Evolutionary conservation across 2,797 vertebrate genomes (phyloP).

Genomic region (Aeoliscus strigatus): DNA sequence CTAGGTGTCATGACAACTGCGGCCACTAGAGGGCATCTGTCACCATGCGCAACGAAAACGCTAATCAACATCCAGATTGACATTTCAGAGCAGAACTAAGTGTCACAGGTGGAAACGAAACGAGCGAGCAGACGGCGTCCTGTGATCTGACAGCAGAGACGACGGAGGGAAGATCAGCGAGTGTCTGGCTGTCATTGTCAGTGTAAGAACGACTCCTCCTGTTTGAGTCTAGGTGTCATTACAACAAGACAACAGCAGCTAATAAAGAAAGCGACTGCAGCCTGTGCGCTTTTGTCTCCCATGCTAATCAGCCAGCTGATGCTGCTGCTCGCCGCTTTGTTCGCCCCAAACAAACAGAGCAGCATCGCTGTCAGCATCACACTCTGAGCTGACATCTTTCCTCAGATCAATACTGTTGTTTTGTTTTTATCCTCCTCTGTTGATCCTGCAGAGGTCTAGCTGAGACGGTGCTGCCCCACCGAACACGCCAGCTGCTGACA

Average conservation of each 20-base stretch:
- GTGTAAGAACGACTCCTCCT: slow-evolving; percentile 39
- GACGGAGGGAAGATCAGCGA: too few species aligned
- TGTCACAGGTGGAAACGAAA: too few species aligned
- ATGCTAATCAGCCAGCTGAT: slow-evolving; percentile 53
- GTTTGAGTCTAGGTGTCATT: slow-evolving; percentile 54
- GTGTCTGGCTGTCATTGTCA: slow-evolving; percentile 48
- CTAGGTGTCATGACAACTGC: too few species aligned
- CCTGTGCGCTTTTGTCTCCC: slow-evolving; percentile 55
- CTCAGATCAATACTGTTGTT: too few species aligned
- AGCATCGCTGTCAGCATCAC: slow-evolving; percentile 51
- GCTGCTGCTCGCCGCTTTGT: slow-evolving; percentile 48
- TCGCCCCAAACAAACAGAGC: slow-evolving; percentile 48
- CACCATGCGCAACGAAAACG: too few species aligned
- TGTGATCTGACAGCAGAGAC: too few species aligned
- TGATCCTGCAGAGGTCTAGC: slow-evolving; percentile 23
- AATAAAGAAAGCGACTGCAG: slow-evolving; percentile 45
- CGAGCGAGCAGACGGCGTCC: too few species aligned
- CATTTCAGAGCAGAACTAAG: too few species aligned
- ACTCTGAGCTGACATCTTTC: slow-evolving; percentile 31
- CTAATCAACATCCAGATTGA: too few species aligned
- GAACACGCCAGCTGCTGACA: background rate
- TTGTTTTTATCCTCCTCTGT: slow-evolving; percentile 26
- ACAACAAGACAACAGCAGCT: slow-evolving; percentile 56
- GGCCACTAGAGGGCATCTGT: too few species aligned
- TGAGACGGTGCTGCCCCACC: slow-evolving; percentile 22